Evolutionary conservation across 2,888 invertebrate species (phyloP), one percentile per base, ranked within the genome.

Genomic region (Aphidius colemani): DNA sequence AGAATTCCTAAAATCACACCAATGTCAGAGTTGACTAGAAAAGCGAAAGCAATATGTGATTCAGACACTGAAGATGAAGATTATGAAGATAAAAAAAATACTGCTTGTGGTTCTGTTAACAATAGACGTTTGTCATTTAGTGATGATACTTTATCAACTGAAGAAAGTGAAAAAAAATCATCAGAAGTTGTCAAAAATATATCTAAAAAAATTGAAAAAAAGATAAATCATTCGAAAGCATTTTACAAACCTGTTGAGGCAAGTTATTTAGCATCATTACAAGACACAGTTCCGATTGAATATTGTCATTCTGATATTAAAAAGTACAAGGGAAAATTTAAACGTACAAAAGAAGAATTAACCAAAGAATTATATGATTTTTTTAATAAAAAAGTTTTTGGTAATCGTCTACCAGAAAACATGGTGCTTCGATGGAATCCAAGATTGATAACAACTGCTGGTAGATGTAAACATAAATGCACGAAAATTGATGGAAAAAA

Each of bases 381-480:
- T 62, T 96, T 88, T 77, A 96, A 96, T 78, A 85, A 87, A 59
- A 85, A 87, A 57, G 86, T 96, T 1, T 96, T 95, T 79, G 86
- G 89, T 6, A 85, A 87, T 49, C 83, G 86, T 63, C 80, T 96
- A 39, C 89, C 93, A 6, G 81, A 85, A 1, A 88, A 91, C 65
- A 83, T 91, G 78, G 83, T 85, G 1, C 84, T 96, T 0, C 83
- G 86, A 13, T 97, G 96, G 96, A 96, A 92, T 75, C 85, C 87
- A 7, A 88, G 93, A 66, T 85, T 97, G 72, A 86, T 89, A 60
- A 90, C 89, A 73, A 95, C 96, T 6, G 96, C 96, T 13, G 97
- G 90, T 8, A 86, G 82, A 68, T 89, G 88, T 79, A 84, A 81
- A 65, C 87, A 87, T 71, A 78, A 79, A 66, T 70, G 82, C 68